A percentile compares a stretch with the other conserved stretches of the same genome.
These are phyloP conservation scores for Chelonoidis abingdonii DNA, from an alignment of 2,113 vertebrate species.

Conservation along the genomic window DNA sequence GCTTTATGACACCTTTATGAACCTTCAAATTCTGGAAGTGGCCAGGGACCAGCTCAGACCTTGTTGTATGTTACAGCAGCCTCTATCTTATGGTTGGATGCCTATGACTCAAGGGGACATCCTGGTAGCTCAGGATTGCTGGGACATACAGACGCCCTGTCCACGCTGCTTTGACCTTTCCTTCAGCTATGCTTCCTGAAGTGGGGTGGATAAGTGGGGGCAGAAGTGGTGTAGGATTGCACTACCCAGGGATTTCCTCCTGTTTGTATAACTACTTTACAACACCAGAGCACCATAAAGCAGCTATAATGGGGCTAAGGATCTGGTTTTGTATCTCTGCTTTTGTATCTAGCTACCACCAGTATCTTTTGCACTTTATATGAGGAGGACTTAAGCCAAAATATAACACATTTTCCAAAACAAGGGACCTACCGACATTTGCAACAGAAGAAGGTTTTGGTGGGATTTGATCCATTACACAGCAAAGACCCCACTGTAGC, in stretches of 20 bases:
- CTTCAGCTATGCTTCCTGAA: fast-evolving
- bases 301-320: not conserved
- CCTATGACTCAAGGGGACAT: not conserved
- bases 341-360: not conserved
- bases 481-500: not conserved
- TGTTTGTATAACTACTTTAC: not conserved
- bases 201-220: not conserved
- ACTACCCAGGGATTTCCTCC: no score
- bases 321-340: not conserved
- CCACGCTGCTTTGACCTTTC: not conserved
- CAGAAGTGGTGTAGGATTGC: no score
- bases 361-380: not conserved
- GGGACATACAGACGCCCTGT: not conserved
- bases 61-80: not conserved
- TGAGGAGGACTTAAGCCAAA: not conserved
- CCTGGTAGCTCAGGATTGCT: not conserved
- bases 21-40: not conserved
- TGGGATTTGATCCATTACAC: not conserved
- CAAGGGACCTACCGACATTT: not conserved
- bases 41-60: not conserved
- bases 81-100: fast-evolving
- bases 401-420: not conserved
- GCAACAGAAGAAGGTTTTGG: not conserved
- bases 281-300: not conserved
- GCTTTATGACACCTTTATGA: not conserved